Evolutionary conservation across 2,113 vertebrate species (phyloP).

Genomic region (Castor canadensis): DNA sequence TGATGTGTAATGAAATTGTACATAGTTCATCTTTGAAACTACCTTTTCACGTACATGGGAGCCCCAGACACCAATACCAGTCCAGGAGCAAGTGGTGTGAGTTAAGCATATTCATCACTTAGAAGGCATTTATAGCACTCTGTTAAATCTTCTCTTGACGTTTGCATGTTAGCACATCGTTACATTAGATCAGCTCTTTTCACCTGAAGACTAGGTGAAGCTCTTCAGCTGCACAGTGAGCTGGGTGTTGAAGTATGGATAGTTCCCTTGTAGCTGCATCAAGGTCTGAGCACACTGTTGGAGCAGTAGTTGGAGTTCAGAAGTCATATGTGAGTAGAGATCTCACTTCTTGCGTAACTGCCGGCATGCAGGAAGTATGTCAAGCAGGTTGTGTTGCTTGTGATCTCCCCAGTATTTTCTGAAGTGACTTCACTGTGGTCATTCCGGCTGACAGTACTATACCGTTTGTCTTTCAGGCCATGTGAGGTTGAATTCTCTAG

Average conservation of each 20-base stretch:
- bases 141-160: conserved; percentile 24
- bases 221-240: conserved; percentile 39
- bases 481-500: conserved; percentile 40
- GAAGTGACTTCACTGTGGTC: conserved; percentile 19
- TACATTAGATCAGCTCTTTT: conserved; percentile 44
- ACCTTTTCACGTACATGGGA: neutral
- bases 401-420: neutral
- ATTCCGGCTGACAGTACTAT: neutral
- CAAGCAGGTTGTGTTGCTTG: neutral
- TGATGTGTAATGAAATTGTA: conserved; percentile 32
- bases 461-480: neutral
- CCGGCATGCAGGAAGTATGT: neutral
- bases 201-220: conserved; percentile 31
- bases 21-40: conserved; percentile 44
- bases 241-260: conserved; percentile 51
- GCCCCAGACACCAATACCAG: neutral
- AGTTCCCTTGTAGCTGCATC: conserved; percentile 32
- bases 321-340: neutral
- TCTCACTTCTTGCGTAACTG: neutral
- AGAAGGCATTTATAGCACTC: conserved; percentile 48
- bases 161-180: conserved; percentile 50
- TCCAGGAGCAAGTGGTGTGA: neutral
- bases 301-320: neutral
- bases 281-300: neutral
- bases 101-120: conserved; percentile 50